Base-by-base conservation (phyloP, 2,113 vertebrate genomes). In the Oreocharis arfaki region DNA sequence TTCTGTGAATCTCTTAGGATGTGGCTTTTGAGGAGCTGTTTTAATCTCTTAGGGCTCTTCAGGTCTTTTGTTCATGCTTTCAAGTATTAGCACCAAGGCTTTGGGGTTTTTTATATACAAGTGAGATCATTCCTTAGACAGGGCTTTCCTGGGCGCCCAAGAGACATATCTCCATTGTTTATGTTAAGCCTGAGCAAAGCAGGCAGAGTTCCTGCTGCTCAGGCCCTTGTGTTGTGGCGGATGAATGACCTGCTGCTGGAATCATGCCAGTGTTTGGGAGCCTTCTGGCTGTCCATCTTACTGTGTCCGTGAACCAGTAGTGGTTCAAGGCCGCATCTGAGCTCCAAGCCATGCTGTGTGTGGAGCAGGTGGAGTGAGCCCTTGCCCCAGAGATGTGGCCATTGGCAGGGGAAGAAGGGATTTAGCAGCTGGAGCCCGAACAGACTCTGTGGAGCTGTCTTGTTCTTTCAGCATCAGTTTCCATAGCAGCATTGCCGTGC, bases 361-460 rank as follows among this genome's bases (percentile, higher is more conserved):
- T 23, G 60, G 32, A 77, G 80, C 83, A 64, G 50, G 44, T 81
- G 68, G 75, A 92, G 52, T 60, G 61, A 88, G 82, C 44, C 87
- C 56, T 86, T 71, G 75, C 46, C 56, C 64, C 30, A 41, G 64
- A 93, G 85, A 84, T 1, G 0, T 41, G 71, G 64, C 73, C 6
- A 21, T 74, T 88, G 63, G 67, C 90, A 87, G 63, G 63, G 88
- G 63, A 90, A 57, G 50, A 87, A 70, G 69, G 76, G 83, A 61
- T 93, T 82, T 92, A 83, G 73, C 88, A 96, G 94, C 80, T 89
- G 90, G 90, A 84, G 88, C 92, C 92, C 67, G 68, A 44, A 63
- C 68, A 68, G 61, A 13, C 56, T 80, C 28, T 56, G 47, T 83
- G 49, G 76, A 94, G 27, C 56, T 92, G 85, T 83, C 76, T 78